Conservation (phyloP, 2,113 vertebrate species). For the Hyperopisus bebe region DNA sequence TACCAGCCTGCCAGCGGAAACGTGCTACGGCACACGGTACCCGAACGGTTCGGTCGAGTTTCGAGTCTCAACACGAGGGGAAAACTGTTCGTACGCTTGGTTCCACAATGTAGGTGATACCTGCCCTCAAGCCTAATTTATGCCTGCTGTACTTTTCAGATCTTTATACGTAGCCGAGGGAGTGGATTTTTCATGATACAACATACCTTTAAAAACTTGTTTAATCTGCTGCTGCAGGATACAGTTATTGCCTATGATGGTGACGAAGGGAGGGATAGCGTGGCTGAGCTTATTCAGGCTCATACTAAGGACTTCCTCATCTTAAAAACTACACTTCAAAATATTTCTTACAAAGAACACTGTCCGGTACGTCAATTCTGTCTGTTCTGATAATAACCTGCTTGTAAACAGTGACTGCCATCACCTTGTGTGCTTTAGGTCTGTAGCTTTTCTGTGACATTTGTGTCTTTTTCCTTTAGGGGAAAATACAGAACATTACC, state of each 20-base stretch:
- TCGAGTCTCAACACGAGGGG: accelerated
- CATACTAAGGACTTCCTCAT: not conserved
- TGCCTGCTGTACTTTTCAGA: not conserved
- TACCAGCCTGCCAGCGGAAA: not conserved
- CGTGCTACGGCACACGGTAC: not conserved
- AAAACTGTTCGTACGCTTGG: accelerated
- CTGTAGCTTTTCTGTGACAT: not conserved
- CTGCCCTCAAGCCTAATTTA: not conserved
- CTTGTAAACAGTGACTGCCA: not conserved
- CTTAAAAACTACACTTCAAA: no score
- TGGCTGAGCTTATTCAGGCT: not conserved
- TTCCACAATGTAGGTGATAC: not conserved
- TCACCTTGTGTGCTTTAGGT: not conserved
- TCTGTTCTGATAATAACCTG: not conserved
- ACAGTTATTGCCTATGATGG: not conserved
- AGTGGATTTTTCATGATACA: not conserved
- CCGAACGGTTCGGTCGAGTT: not conserved
- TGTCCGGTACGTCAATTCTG: not conserved
- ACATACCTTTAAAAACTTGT: not conserved
- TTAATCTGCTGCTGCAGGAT: not conserved
- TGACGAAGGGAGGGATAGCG: accelerated
- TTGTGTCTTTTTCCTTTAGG: not conserved
- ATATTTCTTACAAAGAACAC: not conserved
- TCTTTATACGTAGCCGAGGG: not conserved
- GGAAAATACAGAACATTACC: accelerated